Percentiles rank a stretch among this genome's conserved stretches.
Evolutionary conservation across 37 sponge, comb jelly and placozoan genomes (phyloP).

Genomic region (Petrosia ficiformis): DNA sequence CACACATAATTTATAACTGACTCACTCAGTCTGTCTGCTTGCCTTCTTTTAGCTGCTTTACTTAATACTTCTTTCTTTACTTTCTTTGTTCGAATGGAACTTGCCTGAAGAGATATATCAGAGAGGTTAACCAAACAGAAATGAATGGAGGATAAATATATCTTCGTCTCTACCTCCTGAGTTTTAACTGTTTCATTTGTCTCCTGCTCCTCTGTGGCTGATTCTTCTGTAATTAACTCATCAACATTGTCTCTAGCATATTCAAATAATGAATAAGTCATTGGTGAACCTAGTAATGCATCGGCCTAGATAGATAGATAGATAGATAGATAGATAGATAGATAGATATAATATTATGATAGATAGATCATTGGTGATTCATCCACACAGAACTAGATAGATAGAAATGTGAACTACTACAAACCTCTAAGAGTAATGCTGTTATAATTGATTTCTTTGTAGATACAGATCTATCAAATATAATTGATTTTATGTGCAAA

Average conservation of each 20-base stretch:
- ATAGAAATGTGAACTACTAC: background rate
- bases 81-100: slow-evolving; percentile 9
- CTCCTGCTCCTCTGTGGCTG: background rate
- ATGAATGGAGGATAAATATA: background rate
- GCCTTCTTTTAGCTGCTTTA: slow-evolving; percentile 76
- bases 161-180: background rate
- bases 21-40: slow-evolving; percentile 71
- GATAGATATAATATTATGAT: background rate
- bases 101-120: background rate
- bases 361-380: background rate
- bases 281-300: slow-evolving; percentile 53
- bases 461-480: background rate
- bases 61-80: slow-evolving; percentile 68
- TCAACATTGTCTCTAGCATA: slow-evolving; percentile 65
- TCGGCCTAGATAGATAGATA: slow-evolving; percentile 38
- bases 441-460: background rate
- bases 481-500: no score
- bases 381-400: background rate
- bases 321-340: background rate
- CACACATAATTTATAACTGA: background rate
- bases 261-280: slow-evolving; percentile 87
- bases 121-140: background rate
- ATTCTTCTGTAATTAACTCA: slow-evolving; percentile 39
- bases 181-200: background rate
- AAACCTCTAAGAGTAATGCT: background rate